Percentiles rank a stretch among this genome's conserved stretches.
phyloP scores from a whole-genome alignment of 2,113 vertebrate genomes.

The Ochotona curzoniae region DNA sequence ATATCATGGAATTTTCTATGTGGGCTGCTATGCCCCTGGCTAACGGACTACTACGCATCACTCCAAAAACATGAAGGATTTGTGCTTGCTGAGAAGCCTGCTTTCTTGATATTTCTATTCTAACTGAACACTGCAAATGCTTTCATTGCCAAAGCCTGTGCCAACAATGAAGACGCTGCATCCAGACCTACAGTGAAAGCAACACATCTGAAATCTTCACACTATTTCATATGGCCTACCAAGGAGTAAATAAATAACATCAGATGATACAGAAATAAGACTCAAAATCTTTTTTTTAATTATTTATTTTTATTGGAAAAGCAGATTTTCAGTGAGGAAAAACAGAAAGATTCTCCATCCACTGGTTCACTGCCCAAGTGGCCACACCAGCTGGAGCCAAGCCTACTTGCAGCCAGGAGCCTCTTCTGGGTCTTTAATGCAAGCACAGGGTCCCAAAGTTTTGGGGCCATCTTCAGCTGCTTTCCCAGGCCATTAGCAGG shows the following conservation, averaged over 20 bases:
- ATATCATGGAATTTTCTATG: not conserved
- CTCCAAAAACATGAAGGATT: constrained; percentile 8
- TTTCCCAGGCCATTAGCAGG: no score
- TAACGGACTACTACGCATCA: not conserved
- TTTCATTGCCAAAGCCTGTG: not conserved
- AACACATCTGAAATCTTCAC: not conserved
- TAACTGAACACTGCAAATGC: constrained; percentile 4
- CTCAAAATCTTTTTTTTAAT: not conserved
- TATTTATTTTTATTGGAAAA: no score
- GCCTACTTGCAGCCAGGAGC: no score
- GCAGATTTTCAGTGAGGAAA: no score
- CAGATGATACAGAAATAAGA: constrained; percentile 11
- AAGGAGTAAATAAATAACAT: constrained; percentile 33
- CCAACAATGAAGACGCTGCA: not conserved
- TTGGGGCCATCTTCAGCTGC: no score
- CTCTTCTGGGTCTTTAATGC: no score
- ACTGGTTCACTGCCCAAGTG: no score
- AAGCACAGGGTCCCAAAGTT: no score
- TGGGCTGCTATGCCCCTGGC: not conserved
- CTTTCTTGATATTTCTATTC: not conserved
- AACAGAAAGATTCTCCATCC: no score
- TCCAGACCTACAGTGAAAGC: not conserved
- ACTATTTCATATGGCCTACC: constrained; percentile 7
- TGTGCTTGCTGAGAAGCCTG: not conserved
- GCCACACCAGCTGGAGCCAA: no score